These are phyloP conservation scores for Drosophila sturtevanti DNA, from an alignment of 1,140 invertebrate species.

Conservation along the genomic window DNA sequence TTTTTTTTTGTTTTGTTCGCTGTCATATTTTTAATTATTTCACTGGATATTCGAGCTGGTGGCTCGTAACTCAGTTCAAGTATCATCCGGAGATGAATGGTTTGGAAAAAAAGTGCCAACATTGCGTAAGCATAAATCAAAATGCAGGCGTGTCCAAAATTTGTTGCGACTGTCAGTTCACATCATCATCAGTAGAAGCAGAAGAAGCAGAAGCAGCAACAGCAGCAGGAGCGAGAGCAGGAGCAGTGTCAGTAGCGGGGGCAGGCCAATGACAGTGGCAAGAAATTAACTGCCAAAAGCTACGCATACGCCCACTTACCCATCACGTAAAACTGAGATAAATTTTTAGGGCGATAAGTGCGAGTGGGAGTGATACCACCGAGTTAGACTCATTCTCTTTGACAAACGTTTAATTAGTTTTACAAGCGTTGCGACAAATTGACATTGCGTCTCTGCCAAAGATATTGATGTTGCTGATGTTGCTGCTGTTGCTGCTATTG, in stretches of 20 bases:
- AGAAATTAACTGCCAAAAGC: slow-evolving; percentile 55
- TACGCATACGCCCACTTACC: slow-evolving; percentile 17
- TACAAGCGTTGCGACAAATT: slow-evolving; percentile 55
- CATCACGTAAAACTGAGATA: slow-evolving; percentile 30
- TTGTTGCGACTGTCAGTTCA: slow-evolving; percentile 51
- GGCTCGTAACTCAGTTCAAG: slow-evolving; percentile 53
- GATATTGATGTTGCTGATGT: slow-evolving; percentile 34
- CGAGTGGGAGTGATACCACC: slow-evolving; percentile 4
- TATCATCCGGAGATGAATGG: slow-evolving; percentile 31
- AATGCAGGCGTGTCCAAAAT: slow-evolving; percentile 51
- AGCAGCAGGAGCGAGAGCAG: not conserved
- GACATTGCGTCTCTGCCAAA: slow-evolving; percentile 31
- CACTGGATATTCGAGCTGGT: slow-evolving; percentile 35
- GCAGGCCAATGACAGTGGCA: slow-evolving; percentile 33
- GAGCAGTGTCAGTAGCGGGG: not conserved
- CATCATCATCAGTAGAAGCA: slow-evolving; percentile 22
- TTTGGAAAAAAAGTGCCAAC: slow-evolving; percentile 40
- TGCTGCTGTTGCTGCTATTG: not conserved
- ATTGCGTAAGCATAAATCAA: slow-evolving; percentile 72
- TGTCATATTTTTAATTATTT: slow-evolving; percentile 28
- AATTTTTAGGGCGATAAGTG: slow-evolving; percentile 44
- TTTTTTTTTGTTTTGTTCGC: too few relatives aligned
- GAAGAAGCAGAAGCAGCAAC: not conserved
- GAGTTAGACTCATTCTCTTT: not conserved
- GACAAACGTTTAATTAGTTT: slow-evolving; percentile 63